Evolutionary conservation across 1,140 invertebrate species (phyloP), one percentile per base, ranked within the genome.

Genomic region (Drosophila eugracilis): DNA sequence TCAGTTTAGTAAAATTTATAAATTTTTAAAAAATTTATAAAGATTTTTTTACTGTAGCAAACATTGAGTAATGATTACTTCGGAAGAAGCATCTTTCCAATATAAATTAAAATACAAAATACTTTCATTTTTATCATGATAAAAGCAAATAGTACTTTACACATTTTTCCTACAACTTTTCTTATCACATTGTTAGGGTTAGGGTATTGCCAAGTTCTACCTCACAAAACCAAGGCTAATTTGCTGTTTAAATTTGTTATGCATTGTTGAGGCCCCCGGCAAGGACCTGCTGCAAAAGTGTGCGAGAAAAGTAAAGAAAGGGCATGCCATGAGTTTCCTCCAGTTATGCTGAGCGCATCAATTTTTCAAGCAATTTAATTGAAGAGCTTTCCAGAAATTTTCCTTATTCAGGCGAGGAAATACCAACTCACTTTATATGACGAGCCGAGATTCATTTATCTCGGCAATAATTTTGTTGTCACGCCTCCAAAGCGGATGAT

Each of bases 331-430:
- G 44, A 32, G 15, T 42, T 9, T 4, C 10, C 14, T 26, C n/a
- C 24, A 34, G 37, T 52, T 53, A 9, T 22, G 39, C 42, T 45
- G 22, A 45, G 52, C 55, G 39, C 58, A 86, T 70, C 26, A 75
- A 86, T 81, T 88, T 81, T 88, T 66, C 74, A 75, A 52, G 45
- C 78, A 86, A 83, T 86, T 88, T 86, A 88, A 86, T 86, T 86
- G 74, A 75, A 58, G 59, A 74, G 63, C 45, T 44, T 55, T 41
- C n/a, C n/a, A 5, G 45, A 32, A 69, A 30, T 72, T 72, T 84
- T 67, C 60, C 52, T 58, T 44, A 75, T 78, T 57, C 21, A 48
- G 63, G 55, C 37, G 54, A 53, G 50, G 58, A 57, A 78, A 79
- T 44, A n/a, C 32, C 22, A 17, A 77, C 70, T 74, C 44, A 55